phyloP scores from a whole-genome alignment of 2,797 vertebrate species.

The Mycteria americana region DNA sequence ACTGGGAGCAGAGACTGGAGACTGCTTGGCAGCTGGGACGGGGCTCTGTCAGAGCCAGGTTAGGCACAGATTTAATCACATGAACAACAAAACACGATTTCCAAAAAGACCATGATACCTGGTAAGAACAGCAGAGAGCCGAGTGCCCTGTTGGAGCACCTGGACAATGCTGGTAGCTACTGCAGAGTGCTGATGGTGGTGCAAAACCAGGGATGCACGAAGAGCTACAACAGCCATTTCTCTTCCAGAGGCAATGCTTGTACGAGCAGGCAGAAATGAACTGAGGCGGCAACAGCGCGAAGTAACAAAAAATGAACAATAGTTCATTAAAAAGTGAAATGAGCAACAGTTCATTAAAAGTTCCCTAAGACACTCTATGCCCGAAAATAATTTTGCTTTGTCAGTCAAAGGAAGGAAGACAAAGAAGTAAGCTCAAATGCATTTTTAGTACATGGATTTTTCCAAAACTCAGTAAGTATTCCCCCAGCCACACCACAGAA shows the following conservation, averaged over 20 bases:
- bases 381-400: background rate
- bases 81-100: background rate
- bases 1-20: background rate
- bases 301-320: background rate
- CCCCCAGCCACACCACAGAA: background rate
- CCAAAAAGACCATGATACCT: background rate
- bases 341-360: background rate
- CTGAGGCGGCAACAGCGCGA: background rate
- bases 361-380: background rate
- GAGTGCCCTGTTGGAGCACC: background rate
- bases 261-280: background rate
- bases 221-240: background rate
- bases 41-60: background rate
- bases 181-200: background rate
- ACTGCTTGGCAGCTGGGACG: background rate
- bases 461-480: background rate
- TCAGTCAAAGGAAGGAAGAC: background rate
- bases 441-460: background rate
- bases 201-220: background rate
- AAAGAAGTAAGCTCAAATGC: background rate
- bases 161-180: background rate
- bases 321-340: background rate
- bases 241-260: background rate
- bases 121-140: background rate
- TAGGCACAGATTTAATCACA: background rate